These are phyloP conservation scores for Scalopus aquaticus DNA, from an alignment of 2,113 vertebrate species.

Conservation along the genomic window DNA sequence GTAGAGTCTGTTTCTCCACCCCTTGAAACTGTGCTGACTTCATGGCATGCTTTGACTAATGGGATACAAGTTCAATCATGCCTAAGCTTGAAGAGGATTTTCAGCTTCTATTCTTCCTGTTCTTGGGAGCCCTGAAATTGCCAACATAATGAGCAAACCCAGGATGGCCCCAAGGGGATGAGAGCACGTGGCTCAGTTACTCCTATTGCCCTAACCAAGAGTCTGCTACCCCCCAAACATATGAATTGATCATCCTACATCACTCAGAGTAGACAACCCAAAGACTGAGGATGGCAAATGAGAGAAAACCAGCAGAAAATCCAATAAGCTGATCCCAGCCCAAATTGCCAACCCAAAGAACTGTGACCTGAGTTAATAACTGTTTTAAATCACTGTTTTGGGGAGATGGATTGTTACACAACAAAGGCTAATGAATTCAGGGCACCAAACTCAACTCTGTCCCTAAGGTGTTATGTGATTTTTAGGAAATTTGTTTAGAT, in stretches of 20 bases:
- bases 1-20: not conserved
- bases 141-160: not conserved
- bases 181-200: not conserved
- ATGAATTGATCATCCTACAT: not conserved
- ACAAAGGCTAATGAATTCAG: not conserved
- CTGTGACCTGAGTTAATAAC: not conserved
- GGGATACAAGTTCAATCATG: not conserved
- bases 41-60: not conserved
- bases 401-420: not conserved
- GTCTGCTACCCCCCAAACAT: not conserved
- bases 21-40: not conserved
- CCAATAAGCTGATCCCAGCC: not conserved
- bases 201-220: not conserved
- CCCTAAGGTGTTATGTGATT: not conserved
- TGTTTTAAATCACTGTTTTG: not conserved
- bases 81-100: not conserved
- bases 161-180: no score
- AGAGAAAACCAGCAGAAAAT: not conserved
- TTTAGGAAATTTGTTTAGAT: constrained; percentile 1
- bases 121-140: not conserved
- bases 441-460: not conserved
- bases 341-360: not conserved
- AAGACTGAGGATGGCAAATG: not conserved
- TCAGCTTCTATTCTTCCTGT: not conserved
- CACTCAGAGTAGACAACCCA: not conserved